Evolutionary conservation across 2,113 vertebrate species (phyloP), one percentile per base, ranked within the genome.

Genomic region (Sander vitreus): DNA sequence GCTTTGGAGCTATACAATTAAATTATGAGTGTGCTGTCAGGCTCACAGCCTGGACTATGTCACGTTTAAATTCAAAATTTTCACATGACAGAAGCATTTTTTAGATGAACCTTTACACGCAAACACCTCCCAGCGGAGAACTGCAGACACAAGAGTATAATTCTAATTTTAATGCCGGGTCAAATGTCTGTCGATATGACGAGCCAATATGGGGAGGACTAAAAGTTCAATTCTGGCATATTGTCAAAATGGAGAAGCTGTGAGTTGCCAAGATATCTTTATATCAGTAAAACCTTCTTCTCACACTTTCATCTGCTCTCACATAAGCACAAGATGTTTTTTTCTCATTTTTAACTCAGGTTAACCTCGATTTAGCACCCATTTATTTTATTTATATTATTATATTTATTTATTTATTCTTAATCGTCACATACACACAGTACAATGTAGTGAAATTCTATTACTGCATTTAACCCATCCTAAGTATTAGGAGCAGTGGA

Each of bases 181-280:
- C 59, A 15, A 66, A 66, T 65, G 51, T 13, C 43, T 72, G 58
- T 51, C 2, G 16, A 58, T n/a, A 16, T 14, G 21, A 66, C 43
- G n/a, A 50, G 27, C 68, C 50, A 65, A 80, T 19, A 80, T 19
- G 19, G 36, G 58, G 68, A 64, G 19, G 59, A 74, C 47, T 23
- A 23, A 36, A 36, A 62, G 57, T n/a, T 36, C 1, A 47, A 5
- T 27, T 60, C 15, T 25, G 55, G 54, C 45, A 48, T 48, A 0
- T 27, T 33, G 25, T 59, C 70, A 73, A 45, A 30, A 59, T 5
- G 16, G 39, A 73, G 11, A 30, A 30, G 25, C 25, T n/a, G 18
- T 71, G 39, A 60, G 60, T 57, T 55, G 36, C 62, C 62, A 55
- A 65, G 36, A 51, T 18, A 13, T 51, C 10, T 33, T 58, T 10